Evolutionary conservation across 2,888 invertebrate genomes (phyloP), one percentile per base, ranked within the genome.

Genomic region (Stenichneumon culpator): DNA sequence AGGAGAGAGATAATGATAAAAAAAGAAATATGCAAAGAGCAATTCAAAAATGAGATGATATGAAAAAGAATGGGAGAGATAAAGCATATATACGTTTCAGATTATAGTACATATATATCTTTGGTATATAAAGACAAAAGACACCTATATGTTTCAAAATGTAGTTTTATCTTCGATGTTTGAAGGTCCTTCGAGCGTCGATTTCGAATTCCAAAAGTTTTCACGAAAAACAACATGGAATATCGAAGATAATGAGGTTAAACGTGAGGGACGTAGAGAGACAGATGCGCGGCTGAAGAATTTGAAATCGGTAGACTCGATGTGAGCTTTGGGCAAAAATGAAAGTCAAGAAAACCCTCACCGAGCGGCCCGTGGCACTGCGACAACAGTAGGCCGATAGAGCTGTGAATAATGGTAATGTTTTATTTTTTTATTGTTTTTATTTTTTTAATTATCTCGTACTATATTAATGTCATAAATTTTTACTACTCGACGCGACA

Each of bases 91-190:
- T 69, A 81, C 78, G 80, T 79, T 82, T 72, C 82, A 85, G 72
- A 85, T 75, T 74, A 85, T 79, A 75, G 77, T 77, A 77, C 77
- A 81, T 84, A 84, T 84, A 84, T 85, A 85, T 85, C 85, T 85
- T 85, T 85, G 79, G 79, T 82, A 85, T 79, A 72, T 75, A 69
- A 74, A 74, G 39, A 65, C 36, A 74, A 84, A 72, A 65, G 28
- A 63, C 14, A 69, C 39, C 65, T 79, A 67, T 85, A 82, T 82
- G 79, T 82, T 79, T 79, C 72, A 75, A 72, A 75, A 72, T 70
- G 79, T 85, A 82, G 82, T 82, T 85, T 63, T 75, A 75, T 75
- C 82, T 19, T 82, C 70, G 77, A 77, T 65, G 63, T 54, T 39
- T 11, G 52, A 65, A 28, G 52, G 6, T 65, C 68, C 16, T 57